Evolutionary conservation across 1,140 invertebrate species (phyloP).

Genomic region (Panagrolaimus sp.): DNA sequence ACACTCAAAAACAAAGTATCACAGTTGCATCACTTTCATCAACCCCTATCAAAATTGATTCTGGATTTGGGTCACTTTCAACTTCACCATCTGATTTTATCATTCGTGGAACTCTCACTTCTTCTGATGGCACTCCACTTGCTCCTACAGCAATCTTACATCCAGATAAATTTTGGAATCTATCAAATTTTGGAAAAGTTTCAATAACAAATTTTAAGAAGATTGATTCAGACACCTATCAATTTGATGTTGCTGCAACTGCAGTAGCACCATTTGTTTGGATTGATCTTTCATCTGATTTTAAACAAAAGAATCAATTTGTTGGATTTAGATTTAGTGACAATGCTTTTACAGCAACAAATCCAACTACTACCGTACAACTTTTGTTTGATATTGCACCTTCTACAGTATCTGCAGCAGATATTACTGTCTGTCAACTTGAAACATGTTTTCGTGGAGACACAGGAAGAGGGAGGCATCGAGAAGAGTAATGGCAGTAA

Average conservation of each 20-base stretch:
- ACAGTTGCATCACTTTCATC: not conserved
- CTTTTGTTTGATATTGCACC: not conserved
- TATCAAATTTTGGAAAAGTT: not conserved
- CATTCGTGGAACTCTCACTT: not conserved
- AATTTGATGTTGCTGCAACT: not conserved
- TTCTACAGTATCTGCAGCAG: not conserved
- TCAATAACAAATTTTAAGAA: not conserved
- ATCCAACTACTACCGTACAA: not conserved
- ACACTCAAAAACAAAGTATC: not conserved
- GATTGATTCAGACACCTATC: not conserved
- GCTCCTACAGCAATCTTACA: not conserved
- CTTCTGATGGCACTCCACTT: not conserved
- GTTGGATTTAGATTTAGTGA: not conserved
- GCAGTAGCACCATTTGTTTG: not conserved
- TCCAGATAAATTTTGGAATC: not conserved
- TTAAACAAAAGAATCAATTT: not conserved
- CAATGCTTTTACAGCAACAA: not conserved
- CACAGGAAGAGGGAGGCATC: no score
- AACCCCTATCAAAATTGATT: not conserved
- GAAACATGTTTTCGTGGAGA: not conserved
- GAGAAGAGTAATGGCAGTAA: no score
- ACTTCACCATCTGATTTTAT: not conserved
- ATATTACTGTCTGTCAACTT: conserved; percentile 1
- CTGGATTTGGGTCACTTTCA: not conserved
- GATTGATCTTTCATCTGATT: not conserved